Percentiles rank a stretch among this genome's conserved stretches.
Conservation (phyloP, 2,797 vertebrate genomes). For the Dryobates pubescens region DNA sequence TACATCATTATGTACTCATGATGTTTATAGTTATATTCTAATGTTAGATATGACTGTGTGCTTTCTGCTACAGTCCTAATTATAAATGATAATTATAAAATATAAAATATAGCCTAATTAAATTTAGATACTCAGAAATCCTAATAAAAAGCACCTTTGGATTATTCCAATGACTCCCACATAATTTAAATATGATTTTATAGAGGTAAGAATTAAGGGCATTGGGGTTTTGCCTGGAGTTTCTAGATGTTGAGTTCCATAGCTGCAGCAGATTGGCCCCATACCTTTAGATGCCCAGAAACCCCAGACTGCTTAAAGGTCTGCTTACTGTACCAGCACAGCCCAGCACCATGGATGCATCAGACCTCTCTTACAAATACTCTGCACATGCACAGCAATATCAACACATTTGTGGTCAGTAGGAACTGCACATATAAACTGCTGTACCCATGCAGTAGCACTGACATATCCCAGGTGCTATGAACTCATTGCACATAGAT, state of each 20-base stretch:
- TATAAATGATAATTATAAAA: not conserved
- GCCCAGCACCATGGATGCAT: not conserved
- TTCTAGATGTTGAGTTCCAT: not conserved
- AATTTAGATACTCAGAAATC: not conserved
- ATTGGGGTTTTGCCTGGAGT: not conserved
- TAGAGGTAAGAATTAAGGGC: not conserved
- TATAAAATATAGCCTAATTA: not conserved
- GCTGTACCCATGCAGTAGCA: not conserved
- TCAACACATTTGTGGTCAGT: not conserved
- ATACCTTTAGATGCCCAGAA: not conserved
- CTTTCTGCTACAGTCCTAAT: not conserved
- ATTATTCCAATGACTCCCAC: not conserved
- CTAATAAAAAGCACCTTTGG: not conserved
- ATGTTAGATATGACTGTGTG: not conserved
- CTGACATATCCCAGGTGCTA: not conserved
- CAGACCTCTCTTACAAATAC: not conserved
- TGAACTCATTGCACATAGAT: not conserved
- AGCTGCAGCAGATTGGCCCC: not conserved
- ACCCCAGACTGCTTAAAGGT: not conserved
- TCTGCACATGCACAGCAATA: not conserved
- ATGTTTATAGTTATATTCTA: not conserved
- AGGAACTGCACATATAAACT: not conserved
- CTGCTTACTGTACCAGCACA: not conserved
- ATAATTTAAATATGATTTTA: not conserved
- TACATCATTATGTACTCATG: not conserved